phyloP scores from a whole-genome alignment of 2,797 vertebrate species.

The Lepidocolaptes lacrymiger region DNA sequence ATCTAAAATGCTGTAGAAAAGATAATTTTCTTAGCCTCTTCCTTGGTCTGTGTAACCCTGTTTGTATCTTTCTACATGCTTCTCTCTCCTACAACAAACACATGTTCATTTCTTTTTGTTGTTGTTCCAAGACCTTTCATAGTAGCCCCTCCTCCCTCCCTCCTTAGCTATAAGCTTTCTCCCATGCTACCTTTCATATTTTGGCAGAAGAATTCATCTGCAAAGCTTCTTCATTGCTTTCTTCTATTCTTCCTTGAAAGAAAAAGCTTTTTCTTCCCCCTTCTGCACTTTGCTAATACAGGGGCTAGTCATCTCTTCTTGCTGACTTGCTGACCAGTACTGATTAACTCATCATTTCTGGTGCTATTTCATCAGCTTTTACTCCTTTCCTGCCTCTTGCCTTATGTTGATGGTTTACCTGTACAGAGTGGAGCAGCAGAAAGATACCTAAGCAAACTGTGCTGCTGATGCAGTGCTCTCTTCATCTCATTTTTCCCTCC shows the following conservation, averaged over 20 bases:
- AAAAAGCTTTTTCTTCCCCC: neutral
- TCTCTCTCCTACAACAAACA: neutral
- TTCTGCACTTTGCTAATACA: neutral
- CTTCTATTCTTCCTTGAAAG: neutral
- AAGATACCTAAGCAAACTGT: neutral
- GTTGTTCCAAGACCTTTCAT: neutral
- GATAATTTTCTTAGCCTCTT: neutral
- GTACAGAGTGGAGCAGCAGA: neutral
- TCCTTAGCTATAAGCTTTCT: neutral
- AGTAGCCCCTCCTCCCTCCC: neutral
- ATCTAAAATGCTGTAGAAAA: neutral
- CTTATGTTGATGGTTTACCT: neutral
- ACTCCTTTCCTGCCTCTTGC: neutral
- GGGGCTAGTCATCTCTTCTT: neutral
- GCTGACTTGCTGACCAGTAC: neutral
- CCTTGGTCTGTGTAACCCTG: neutral
- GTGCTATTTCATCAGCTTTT: neutral
- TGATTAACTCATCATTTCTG: neutral
- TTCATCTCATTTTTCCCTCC: neutral
- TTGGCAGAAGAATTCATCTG: neutral
- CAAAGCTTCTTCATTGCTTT: neutral
- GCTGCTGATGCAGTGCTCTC: neutral
- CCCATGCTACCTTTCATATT: neutral
- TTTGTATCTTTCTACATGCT: neutral
- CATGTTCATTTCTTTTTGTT: accelerated